Evolutionary conservation across 2,888 invertebrate genomes (phyloP), one percentile per base, ranked within the genome.

Genomic region (Tetanocera ferruginea): DNA sequence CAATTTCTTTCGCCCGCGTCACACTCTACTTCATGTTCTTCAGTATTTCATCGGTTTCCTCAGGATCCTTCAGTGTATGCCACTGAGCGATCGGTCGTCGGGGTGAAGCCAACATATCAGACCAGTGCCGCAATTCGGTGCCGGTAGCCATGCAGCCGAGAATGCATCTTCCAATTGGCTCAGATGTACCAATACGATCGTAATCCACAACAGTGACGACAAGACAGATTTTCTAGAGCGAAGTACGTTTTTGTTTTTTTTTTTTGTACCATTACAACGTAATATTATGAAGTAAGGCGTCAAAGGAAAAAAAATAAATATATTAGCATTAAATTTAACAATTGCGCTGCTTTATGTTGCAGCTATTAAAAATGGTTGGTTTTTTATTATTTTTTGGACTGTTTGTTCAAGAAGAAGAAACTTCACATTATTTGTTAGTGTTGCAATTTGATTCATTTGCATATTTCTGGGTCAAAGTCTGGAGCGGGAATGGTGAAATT

Each of bases 131-230:
- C 82, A 99, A 92, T 91, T 99, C 99, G 51, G 99, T 98, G 83
- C 99, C 99, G 81, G 96, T 96, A 86, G 98, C 98, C 91, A 97
- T 98, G 92, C 98, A 98, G 76, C 99, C 99, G 86, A 99, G 93
- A 83, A 98, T 94, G 84, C 97, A 97, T 91, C 97, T 96, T 83
- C 99, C 99, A 89, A 99, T 99, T 72, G 99, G 99, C 91, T 99
- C 99, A 87, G 99, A 99, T 78, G 99, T 99, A 83, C 99, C 99
- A 91, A 99, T 98, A 90, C 99, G 96, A 92, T 99, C 99, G 92
- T 99, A 99, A 92, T 99, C 99, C 91, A 99, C 99, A 89, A 99
- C 99, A 81, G 99, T 99, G 88, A 99, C 95, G 91, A 97, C 95
- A 92, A 99, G 93, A 91, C 98, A 97, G 89, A 99, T 98, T 96